These are phyloP conservation scores for Threskiornis aethiopicus DNA, from an alignment of 2,797 vertebrate genomes.

Conservation along the genomic window DNA sequence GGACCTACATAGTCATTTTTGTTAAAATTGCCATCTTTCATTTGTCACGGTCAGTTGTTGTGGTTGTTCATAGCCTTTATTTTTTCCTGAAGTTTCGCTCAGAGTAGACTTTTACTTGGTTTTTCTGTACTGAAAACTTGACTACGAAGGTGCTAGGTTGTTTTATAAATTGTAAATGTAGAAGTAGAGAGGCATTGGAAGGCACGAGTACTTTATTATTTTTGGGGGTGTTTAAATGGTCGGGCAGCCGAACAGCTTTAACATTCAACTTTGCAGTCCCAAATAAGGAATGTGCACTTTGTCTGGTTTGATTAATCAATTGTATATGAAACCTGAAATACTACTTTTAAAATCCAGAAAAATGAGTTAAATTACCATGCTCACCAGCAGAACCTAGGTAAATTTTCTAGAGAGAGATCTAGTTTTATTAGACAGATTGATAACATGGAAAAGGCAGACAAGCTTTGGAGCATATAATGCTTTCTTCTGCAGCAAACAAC, in stretches of 20 bases:
- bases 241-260: not conserved
- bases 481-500: not conserved
- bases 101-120: not conserved
- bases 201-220: not conserved
- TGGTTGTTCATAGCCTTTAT: not conserved
- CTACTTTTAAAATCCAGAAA: not conserved
- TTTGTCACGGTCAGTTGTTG: not conserved
- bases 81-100: not conserved
- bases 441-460: not conserved
- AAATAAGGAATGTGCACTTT: not conserved
- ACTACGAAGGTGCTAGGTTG: not conserved
- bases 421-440: not conserved
- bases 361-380: not conserved
- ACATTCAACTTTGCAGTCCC: not conserved
- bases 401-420: not conserved
- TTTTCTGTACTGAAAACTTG: not conserved
- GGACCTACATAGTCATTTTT: not conserved
- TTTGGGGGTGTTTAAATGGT: not conserved
- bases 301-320: not conserved
- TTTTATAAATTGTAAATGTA: not conserved
- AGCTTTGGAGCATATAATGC: not conserved
- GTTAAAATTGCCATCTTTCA: not conserved
- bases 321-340: not conserved
- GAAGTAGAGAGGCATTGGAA: not conserved
- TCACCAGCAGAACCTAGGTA: not conserved